Evolutionary conservation across 2,113 vertebrate species (phyloP).

Genomic region (Psittacus erithacus): DNA sequence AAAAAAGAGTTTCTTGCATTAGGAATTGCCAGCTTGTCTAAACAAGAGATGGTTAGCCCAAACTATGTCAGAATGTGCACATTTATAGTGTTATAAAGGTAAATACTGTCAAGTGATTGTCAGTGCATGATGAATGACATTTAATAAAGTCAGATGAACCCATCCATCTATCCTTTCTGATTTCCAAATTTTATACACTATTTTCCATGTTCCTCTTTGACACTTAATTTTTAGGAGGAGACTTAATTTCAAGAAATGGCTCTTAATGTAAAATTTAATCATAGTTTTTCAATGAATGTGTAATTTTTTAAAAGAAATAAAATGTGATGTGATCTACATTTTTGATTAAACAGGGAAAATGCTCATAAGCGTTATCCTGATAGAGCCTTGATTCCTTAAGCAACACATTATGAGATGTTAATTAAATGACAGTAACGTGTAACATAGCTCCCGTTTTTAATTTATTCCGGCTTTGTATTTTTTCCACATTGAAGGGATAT

Average conservation of each 20-base stretch:
- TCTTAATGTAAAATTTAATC: slow-evolving; percentile 53
- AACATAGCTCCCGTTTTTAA: slow-evolving; percentile 61
- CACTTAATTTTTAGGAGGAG: slow-evolving; percentile 30
- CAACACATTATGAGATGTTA: slow-evolving; percentile 69
- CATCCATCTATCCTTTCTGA: slow-evolving; percentile 2
- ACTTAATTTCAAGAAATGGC: slow-evolving; percentile 38
- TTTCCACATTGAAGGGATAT: slow-evolving; percentile 24
- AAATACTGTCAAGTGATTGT: background rate
- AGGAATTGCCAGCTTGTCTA: background rate
- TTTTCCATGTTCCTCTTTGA: slow-evolving; percentile 40
- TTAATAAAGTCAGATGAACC: slow-evolving; percentile 17
- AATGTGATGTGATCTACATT: slow-evolving; percentile 56
- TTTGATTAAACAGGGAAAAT: slow-evolving; percentile 57
- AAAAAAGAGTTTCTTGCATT: background rate
- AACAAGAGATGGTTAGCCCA: background rate
- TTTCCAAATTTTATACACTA: slow-evolving; percentile 23
- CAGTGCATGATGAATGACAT: background rate
- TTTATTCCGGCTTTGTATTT: slow-evolving; percentile 65
- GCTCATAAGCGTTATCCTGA: slow-evolving; percentile 48
- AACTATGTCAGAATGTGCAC: background rate
- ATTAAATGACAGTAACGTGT: slow-evolving; percentile 73
- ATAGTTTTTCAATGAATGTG: slow-evolving; percentile 33
- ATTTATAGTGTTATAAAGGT: background rate
- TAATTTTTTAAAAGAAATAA: slow-evolving; percentile 35
- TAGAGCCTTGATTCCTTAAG: slow-evolving; percentile 64